Base-by-base conservation (phyloP, 2,797 vertebrate species). In the Hypotaenidia okinawae region DNA sequence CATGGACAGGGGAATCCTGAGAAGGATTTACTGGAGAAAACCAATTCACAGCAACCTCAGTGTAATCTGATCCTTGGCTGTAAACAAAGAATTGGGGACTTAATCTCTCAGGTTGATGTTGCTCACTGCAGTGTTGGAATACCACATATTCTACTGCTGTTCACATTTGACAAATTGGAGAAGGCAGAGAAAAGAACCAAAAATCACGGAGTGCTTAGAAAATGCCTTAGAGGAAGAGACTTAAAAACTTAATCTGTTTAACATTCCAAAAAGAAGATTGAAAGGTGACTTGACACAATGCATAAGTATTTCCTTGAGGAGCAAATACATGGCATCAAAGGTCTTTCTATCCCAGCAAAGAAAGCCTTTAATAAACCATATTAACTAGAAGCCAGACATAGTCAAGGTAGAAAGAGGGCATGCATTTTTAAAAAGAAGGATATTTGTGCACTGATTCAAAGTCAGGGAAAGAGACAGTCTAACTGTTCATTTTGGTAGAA, bases 201-300 rank as follows among this genome's bases (percentile, higher is more conserved):
- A 92, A 93, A 78, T 80, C 54, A 82, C 63, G n/a, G 35, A 92
- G 37, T 47, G 16, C 32, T 73, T 66, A 96, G 82, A 91, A 95
- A 89, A 92, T 86, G 79, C 87, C 76, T 93, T 90, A 32, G 51
- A 95, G 62, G 73, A 92, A 92, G 64, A 54, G 64, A 59, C 75
- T 90, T 93, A 79, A 80, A 94, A 88, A 73, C 57, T 68, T 93
- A 92, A 94, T 91, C 92, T 95, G 62, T 90, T 95, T 92, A 92
- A 54, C 73, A 55, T 91, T 87, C 84, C 68, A 90, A 76, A 95
- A 92, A 93, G 52, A 92, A 83, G 84, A 95, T 21, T 87, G 94
- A 85, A 93, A 84, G 30, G 76, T 91, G 76, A 55, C 35, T 86
- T 92, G 55, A 81, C 59, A 89, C 2, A 78, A 47, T 52, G 51